Evolutionary conservation across 2,888 invertebrate genomes (phyloP).

Genomic region (Oscheius onirici): DNA sequence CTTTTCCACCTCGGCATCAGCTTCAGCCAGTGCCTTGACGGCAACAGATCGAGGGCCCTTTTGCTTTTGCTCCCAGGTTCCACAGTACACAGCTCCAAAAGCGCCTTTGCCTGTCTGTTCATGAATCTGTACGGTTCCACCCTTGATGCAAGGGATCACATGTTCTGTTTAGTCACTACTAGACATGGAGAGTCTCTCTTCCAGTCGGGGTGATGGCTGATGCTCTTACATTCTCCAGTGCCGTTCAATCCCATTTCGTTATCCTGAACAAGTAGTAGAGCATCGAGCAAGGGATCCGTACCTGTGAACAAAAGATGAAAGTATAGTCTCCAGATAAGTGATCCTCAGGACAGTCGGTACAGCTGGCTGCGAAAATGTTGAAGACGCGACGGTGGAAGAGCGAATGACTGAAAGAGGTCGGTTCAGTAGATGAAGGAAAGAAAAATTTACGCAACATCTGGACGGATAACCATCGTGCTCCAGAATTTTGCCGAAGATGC

Average conservation of each 20-base stretch:
- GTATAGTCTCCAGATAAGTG: constrained; percentile 25
- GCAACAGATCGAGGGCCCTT: constrained; percentile 44
- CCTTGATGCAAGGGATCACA: constrained; percentile 54
- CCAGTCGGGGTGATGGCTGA: constrained; percentile 31
- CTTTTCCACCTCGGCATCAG: constrained; percentile 42
- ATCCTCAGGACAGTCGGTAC: constrained; percentile 15
- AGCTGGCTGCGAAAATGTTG: constrained; percentile 11
- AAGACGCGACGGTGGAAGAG: constrained; percentile 27
- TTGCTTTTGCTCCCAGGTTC: constrained; percentile 54
- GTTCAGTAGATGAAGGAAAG: not conserved
- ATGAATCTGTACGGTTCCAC: constrained; percentile 57
- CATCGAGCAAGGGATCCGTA: not conserved
- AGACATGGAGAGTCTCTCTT: constrained; percentile 41
- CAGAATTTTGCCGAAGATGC: not conserved
- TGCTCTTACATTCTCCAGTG: not conserved
- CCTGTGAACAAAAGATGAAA: constrained; percentile 15
- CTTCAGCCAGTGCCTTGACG: constrained; percentile 43
- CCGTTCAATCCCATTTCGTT: too few species aligned
- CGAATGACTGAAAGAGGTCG: constrained; percentile 30
- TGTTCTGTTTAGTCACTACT: constrained; percentile 51
- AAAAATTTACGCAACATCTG: constrained; percentile 9
- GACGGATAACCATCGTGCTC: constrained; percentile 11
- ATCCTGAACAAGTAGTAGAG: too few species aligned
- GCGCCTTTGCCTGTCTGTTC: constrained; percentile 67
- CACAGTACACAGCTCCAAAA: constrained; percentile 67